A percentile compares a stretch with the other conserved stretches of the same genome.
Conservation (phyloP, 2,888 invertebrate species). For the Notocelia uddmanniana region DNA sequence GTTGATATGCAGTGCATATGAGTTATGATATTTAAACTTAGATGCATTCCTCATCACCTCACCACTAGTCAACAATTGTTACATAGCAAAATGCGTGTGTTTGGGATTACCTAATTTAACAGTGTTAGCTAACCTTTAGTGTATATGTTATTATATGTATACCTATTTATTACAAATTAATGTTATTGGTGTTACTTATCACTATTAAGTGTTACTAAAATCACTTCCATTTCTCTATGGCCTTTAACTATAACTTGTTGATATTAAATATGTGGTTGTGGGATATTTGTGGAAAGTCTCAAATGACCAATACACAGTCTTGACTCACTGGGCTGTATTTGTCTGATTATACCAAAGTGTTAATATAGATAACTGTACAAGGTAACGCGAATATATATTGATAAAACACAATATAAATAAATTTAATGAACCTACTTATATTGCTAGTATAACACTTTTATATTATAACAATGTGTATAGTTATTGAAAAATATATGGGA, state of each 20-base stretch:
- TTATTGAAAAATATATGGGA: conserved; percentile 15
- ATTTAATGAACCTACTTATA: conserved; percentile 10
- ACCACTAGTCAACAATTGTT: conserved; percentile 14
- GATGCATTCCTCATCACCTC: conserved; percentile 14
- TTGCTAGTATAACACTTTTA: conserved; percentile 8
- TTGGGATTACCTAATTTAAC: neutral
- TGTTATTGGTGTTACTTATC: conserved; percentile 33
- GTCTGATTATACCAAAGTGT: conserved; percentile 41
- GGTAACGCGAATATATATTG: conserved; percentile 5
- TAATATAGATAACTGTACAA: conserved; percentile 16
- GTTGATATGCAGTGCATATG: neutral
- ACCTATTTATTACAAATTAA: conserved; percentile 3
- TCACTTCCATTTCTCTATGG: conserved; percentile 45
- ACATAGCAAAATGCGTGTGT: neutral
- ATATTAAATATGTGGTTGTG: conserved; percentile 45
- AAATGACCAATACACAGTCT: conserved; percentile 34
- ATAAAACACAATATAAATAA: conserved; percentile 1
- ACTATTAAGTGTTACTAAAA: conserved; percentile 41
- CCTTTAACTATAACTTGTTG: conserved; percentile 44
- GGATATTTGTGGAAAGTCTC: conserved; percentile 14
- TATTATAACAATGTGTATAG: conserved; percentile 9
- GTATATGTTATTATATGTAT: neutral
- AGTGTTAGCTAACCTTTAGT: neutral
- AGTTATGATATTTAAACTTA: neutral
- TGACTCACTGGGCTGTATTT: conserved; percentile 8